Base-by-base conservation (phyloP, 2,797 vertebrate species). In the Poecilia velifera region DNA sequence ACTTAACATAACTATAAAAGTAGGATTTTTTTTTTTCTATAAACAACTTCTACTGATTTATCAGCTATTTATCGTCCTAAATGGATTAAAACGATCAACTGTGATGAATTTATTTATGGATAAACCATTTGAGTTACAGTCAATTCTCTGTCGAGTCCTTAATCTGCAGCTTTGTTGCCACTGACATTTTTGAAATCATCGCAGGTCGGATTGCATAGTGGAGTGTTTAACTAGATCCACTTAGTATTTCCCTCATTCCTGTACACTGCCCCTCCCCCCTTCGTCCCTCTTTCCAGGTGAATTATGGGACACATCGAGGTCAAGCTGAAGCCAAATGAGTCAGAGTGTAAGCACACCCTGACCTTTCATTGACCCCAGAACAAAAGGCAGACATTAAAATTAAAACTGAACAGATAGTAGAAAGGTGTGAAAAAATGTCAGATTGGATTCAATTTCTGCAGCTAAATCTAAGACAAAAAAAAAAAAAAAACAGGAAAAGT, bases 331-430 rank as follows among this genome's bases (percentile, higher is more conserved):
- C 18, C 36, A 72, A 76, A 49, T 18, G 51, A 84, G 20, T 72
- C 76, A 55, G 12, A 70, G 12, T 20, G 13, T 1, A 34, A 81
- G 80, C 73, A 51, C 74, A 73, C 73, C 28, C 6, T 51, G 41
- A 75, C 78, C 74, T 51, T 59, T 53, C 14, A 73, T 59, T 34
- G 47, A 34, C n/a, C 78, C 74, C 49, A 0, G 8, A 22, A 64
- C 76, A 36, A 78, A 4, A 47, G 3, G 51, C 57, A 64, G 22
- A 73, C 31, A 39, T 13, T 76, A 25, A 51, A 49, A 36, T 20
- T 53, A 13, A 53, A 73, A 36, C 41, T 70, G 39, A 70, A 70
- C 68, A 45, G 68, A 45, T 7, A 45, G 22, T 45, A 45, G 5
- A 45, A 70, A 70, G 68, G 39, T 70, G 68, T n/a, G 25, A 43